Conservation (phyloP, 1,140 invertebrate genomes). For the Cryptotermes secundus region DNA sequence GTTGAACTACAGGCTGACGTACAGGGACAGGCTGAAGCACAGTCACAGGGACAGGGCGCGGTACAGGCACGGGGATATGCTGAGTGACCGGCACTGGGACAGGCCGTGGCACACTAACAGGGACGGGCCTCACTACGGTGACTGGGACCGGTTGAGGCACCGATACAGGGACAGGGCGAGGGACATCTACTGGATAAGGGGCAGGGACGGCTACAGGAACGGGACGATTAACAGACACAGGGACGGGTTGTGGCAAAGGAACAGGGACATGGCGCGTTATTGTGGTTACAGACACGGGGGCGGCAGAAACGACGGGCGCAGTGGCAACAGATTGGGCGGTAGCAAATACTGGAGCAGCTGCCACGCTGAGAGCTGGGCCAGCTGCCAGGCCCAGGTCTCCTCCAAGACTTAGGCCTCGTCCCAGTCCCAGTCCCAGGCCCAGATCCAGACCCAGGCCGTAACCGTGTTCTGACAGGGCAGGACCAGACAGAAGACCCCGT, state of each 20-base stretch:
- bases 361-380: background rate
- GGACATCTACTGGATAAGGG: background rate
- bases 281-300: background rate
- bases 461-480: no score
- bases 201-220: background rate
- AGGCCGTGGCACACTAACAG: background rate
- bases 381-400: background rate
- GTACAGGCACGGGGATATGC: background rate
- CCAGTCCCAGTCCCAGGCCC: background rate
- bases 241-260: background rate
- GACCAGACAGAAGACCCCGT: background rate
- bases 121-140: background rate
- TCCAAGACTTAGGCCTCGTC: background rate
- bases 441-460: no score
- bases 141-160: background rate
- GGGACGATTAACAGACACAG: background rate
- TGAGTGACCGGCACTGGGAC: background rate
- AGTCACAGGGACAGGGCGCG: background rate
- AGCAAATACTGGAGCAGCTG: background rate
- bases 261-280: background rate
- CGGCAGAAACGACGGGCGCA: no score
- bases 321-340: no score
- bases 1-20: background rate
- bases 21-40: background rate
- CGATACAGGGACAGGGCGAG: background rate